phyloP scores from a whole-genome alignment of 2,888 invertebrate genomes.

The Prosapia bicincta region DNA sequence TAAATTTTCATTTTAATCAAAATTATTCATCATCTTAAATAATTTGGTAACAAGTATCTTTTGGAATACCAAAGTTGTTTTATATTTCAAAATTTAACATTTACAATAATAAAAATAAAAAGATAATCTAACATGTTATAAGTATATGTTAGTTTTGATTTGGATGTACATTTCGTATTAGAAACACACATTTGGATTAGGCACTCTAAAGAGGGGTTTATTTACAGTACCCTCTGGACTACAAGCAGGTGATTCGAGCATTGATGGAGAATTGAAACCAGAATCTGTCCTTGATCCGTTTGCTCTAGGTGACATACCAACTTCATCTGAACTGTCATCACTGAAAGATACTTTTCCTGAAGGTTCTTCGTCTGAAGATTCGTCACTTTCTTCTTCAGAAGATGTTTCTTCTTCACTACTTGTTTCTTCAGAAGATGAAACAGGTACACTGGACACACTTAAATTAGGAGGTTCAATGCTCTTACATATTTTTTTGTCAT shows the following conservation, averaged over 20 bases:
- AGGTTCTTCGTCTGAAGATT: constrained; percentile 3
- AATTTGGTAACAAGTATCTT: too few species aligned
- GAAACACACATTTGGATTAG: background rate
- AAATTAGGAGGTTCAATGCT: background rate
- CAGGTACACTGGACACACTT: background rate
- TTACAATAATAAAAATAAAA: too few species aligned
- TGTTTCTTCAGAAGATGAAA: background rate
- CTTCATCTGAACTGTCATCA: constrained; percentile 9
- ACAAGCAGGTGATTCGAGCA: background rate
- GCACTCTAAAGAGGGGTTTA: background rate
- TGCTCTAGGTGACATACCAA: constrained; percentile 3
- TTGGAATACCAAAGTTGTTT: too few species aligned
- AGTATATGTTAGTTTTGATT: background rate
- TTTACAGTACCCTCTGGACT: constrained; percentile 2
- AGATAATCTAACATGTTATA: too few species aligned
- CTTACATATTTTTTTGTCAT: background rate
- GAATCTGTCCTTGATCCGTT: background rate
- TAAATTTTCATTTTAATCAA: too few species aligned
- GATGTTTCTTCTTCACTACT: background rate
- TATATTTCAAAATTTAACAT: too few species aligned
- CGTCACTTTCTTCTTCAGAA: constrained; percentile 2
- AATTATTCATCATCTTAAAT: too few species aligned
- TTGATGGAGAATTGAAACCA: background rate
- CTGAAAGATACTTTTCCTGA: constrained; percentile 4
- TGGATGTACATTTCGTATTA: background rate